phyloP scores from a whole-genome alignment of 1,140 invertebrate species.

The Lethrus apterus region DNA sequence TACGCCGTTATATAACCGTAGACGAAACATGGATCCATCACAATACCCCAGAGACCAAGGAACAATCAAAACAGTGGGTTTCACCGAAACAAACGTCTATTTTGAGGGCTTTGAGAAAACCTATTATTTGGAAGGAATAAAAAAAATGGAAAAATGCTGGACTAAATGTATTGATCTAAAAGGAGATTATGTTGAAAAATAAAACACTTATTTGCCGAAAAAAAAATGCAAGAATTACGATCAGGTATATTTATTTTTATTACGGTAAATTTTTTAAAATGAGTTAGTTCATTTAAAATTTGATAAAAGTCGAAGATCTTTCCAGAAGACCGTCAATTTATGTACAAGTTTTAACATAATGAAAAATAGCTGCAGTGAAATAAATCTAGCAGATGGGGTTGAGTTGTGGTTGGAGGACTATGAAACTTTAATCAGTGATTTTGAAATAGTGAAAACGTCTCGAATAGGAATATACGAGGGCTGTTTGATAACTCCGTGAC shows the following conservation, averaged over 20 bases:
- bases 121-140: too few species aligned
- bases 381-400: constrained; percentile 46
- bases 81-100: too few species aligned
- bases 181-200: too few species aligned
- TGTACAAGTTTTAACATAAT: constrained; percentile 61
- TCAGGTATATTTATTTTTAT: too few species aligned
- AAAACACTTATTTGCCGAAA: constrained; percentile 57
- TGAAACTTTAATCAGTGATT: constrained; percentile 28
- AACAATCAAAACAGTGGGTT: too few species aligned
- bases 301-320: constrained; percentile 50
- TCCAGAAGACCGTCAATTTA: constrained; percentile 71
- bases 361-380: constrained; percentile 51
- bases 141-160: too few species aligned
- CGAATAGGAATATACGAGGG: constrained; percentile 70
- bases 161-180: too few species aligned
- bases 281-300: constrained; percentile 8
- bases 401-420: constrained; percentile 58
- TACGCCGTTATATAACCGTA: too few species aligned
- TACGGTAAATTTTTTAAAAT: not conserved
- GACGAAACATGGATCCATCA: too few species aligned
- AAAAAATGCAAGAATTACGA: constrained; percentile 50
- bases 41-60: too few species aligned
- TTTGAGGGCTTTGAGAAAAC: too few species aligned
- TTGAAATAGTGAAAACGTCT: constrained; percentile 46
- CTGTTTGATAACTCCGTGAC: too few species aligned